These are phyloP conservation scores for Leptinotarsa defecta DNA, from an alignment of 1,140 invertebrate species.

Conservation along the genomic window DNA sequence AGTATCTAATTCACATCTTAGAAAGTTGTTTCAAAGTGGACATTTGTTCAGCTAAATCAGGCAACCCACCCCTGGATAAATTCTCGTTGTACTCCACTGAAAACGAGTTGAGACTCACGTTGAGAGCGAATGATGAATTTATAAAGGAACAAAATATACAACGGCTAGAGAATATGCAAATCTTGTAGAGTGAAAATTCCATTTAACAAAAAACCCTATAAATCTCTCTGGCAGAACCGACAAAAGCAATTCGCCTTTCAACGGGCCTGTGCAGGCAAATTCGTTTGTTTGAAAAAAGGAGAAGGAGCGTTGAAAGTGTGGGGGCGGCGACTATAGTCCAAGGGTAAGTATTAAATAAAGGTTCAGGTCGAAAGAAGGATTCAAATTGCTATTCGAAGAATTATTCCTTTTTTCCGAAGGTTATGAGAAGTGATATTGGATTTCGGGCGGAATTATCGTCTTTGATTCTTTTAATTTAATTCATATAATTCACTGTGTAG, in stretches of 20 bases:
- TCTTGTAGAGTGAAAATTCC: conserved; percentile 25
- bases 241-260: conserved; percentile 19
- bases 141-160: conserved; percentile 21
- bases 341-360: too few relatives aligned
- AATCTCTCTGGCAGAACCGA: conserved; percentile 21
- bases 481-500: too few relatives aligned
- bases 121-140: conserved; percentile 12
- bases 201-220: conserved; percentile 28
- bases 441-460: too few relatives aligned
- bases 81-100: background rate
- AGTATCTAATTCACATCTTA: too few relatives aligned
- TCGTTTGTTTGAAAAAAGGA: conserved; percentile 2
- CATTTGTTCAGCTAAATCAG: too few relatives aligned
- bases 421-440: too few relatives aligned
- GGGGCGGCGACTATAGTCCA: background rate
- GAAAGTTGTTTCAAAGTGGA: too few relatives aligned
- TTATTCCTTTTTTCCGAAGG: too few relatives aligned
- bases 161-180: conserved; percentile 25
- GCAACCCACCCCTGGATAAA: too few relatives aligned
- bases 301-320: background rate
- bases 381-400: too few relatives aligned
- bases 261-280: conserved; percentile 8
- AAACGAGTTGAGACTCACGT: background rate
- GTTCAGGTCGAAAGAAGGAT: too few relatives aligned
- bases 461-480: too few relatives aligned